Evolutionary conservation across 2,797 vertebrate species (phyloP).

Genomic region (Pitangus sulphuratus): DNA sequence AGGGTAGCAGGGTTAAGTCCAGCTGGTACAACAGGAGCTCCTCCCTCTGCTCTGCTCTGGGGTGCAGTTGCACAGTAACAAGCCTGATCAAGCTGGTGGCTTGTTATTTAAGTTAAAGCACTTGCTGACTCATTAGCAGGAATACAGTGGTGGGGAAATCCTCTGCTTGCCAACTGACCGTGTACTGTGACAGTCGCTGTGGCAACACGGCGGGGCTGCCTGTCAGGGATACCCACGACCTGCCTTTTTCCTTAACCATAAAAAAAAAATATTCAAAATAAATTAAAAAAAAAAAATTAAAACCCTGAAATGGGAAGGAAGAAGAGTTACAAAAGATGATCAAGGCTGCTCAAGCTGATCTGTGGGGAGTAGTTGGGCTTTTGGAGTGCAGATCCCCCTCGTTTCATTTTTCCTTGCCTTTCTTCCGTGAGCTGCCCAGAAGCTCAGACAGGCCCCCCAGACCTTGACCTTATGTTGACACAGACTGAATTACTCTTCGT

Average conservation of each 20-base stretch:
- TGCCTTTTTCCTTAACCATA: neutral
- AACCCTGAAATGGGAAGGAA: neutral
- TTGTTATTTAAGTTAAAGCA: neutral
- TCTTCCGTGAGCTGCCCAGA: neutral
- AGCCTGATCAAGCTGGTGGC: neutral
- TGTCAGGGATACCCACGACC: neutral
- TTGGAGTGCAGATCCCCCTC: fast-evolving
- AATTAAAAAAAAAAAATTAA: neutral
- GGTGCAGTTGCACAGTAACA: neutral
- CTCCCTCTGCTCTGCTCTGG: constrained; percentile 2
- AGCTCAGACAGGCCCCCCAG: neutral
- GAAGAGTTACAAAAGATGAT: neutral
- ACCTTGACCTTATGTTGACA: neutral
- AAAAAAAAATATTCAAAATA: neutral
- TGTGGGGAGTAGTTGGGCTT: neutral
- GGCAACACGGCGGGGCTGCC: neutral
- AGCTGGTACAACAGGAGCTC: neutral
- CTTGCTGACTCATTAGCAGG: constrained; percentile 33
- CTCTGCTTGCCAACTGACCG: neutral
- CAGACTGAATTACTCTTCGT: neutral
- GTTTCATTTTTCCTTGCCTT: neutral
- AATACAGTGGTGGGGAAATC: constrained; percentile 1
- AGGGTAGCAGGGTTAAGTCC: neutral
- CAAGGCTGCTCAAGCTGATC: neutral
- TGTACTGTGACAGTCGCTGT: neutral